These are phyloP conservation scores for Oscarella lobularis DNA, from an alignment of 37 sponge, comb jelly and placozoan genomes.

Conservation along the genomic window DNA sequence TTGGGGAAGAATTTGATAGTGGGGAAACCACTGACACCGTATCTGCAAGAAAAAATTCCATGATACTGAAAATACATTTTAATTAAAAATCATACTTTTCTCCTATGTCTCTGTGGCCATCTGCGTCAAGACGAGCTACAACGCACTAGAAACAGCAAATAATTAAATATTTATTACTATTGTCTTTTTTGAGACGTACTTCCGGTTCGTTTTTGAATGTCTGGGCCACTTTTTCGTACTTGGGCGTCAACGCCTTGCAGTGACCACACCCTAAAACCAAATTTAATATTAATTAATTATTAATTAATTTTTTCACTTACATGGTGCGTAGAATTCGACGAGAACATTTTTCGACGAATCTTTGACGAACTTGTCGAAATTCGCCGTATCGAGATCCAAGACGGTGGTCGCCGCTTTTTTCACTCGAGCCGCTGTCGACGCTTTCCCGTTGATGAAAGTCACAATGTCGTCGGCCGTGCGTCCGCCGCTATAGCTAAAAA, in stretches of 20 bases:
- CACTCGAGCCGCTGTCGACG: slow-evolving; percentile 27
- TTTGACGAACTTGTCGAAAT: slow-evolving; percentile 69
- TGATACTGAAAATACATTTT: neutral
- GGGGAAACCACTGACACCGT: slow-evolving; percentile 77
- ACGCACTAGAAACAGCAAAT: slow-evolving; percentile 46
- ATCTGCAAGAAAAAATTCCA: slow-evolving; percentile 13
- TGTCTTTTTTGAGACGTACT: slow-evolving; percentile 33
- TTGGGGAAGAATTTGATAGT: slow-evolving; percentile 93
- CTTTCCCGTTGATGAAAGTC: slow-evolving; percentile 55
- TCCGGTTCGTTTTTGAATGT: slow-evolving; percentile 68
- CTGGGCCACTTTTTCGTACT: slow-evolving; percentile 75
- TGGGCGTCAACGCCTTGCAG: slow-evolving; percentile 82
- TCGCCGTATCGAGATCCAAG: slow-evolving; percentile 51
- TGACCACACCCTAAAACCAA: slow-evolving; percentile 84
- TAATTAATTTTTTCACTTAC: slow-evolving; percentile 34
- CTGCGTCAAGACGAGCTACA: slow-evolving; percentile 91
- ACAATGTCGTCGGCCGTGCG: slow-evolving; percentile 88
- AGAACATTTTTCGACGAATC: slow-evolving; percentile 76
- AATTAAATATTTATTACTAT: neutral
- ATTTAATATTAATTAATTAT: too few species aligned
- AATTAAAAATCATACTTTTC: slow-evolving; percentile 27
- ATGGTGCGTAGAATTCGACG: slow-evolving; percentile 97
- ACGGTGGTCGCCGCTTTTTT: slow-evolving; percentile 54
- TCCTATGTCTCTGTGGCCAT: slow-evolving; percentile 61
- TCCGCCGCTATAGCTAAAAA: slow-evolving; percentile 73